Base-by-base conservation (phyloP, 2,797 vertebrate species). In the Stomatorhinus walkeri region DNA sequence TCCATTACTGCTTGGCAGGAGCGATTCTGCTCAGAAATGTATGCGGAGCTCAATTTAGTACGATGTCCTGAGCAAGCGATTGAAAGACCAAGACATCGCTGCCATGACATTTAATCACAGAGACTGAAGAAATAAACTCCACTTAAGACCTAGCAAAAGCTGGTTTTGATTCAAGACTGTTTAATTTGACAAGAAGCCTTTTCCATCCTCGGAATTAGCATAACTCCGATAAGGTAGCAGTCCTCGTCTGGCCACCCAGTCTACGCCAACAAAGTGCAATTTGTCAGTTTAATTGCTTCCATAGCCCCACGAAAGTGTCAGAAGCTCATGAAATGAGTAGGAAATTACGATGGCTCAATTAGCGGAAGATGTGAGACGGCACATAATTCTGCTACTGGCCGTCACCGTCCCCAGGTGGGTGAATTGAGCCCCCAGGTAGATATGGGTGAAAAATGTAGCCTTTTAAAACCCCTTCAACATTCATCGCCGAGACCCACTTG, bases 331-430 rank as follows among this genome's bases (percentile, higher is more conserved):
- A 40, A 87, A 87, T 7, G 46, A 28, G 43, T 85, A 49, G 43
- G 48, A 87, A 51, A 85, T 85, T 85, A 85, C 10, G 43, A 85
- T 24, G n/a, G 52, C 85, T 59, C 32, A 52, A 52, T 59, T 87
- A 40, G 76, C 19, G 19, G 16, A 3, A 40, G 51, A 87, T 19
- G 32, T 32, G 52, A 59, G 14, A 8, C 10, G 14, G 22, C 89
- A 90, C 89, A 94, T 94, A 92, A 92, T 94, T 94, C 93, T 92
- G 89, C 92, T 92, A 90, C 92, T 93, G 93, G 93, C 93, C 91
- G 89, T 92, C 92, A 91, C 89, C 91, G 91, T 94, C 92, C 94
- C 93, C 87, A 91, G 93, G 93, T 94, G 93, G 92, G 61, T 89
- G 90, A 91, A 89, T 88, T 89, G 91, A 90, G 91, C 92, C 92